phyloP scores from a whole-genome alignment of 2,797 vertebrate species.

The Naso thynnoides region DNA sequence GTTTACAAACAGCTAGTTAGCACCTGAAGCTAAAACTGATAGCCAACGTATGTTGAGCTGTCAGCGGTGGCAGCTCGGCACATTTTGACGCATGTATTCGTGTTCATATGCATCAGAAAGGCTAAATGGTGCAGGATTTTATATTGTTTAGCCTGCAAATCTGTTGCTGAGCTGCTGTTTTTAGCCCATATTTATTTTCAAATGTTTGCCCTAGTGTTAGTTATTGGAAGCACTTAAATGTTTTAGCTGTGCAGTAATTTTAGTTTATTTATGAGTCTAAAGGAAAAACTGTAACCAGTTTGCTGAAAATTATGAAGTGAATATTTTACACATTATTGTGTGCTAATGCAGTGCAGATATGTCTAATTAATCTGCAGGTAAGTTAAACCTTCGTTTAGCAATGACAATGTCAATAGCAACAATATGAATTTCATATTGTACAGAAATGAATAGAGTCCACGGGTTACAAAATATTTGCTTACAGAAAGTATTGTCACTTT shows the following conservation, averaged over 20 bases:
- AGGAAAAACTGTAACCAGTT: accelerated
- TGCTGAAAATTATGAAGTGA: neutral
- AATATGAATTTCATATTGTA: neutral
- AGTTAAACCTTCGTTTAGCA: neutral
- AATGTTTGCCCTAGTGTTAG: neutral
- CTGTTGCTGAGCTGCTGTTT: conserved; percentile 2
- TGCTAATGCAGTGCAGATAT: neutral
- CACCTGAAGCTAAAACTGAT: conserved; percentile 65
- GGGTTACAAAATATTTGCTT: neutral
- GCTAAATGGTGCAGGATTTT: neutral
- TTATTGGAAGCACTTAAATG: too few relatives aligned
- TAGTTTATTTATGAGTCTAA: neutral
- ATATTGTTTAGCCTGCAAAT: neutral
- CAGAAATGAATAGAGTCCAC: neutral
- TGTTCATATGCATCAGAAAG: neutral
- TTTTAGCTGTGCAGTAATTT: neutral
- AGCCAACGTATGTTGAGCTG: conserved; percentile 46
- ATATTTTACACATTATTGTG: neutral
- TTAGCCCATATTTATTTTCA: neutral
- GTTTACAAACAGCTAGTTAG: conserved; percentile 71
- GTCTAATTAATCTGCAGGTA: neutral
- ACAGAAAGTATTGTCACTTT: neutral
- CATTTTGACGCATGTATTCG: neutral
- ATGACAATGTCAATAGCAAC: neutral
- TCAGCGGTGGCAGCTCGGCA: conserved; percentile 28